Evolutionary conservation across 1,140 invertebrate genomes (phyloP), one percentile per base, ranked within the genome.

Genomic region (Brachionus rotundiformis): DNA sequence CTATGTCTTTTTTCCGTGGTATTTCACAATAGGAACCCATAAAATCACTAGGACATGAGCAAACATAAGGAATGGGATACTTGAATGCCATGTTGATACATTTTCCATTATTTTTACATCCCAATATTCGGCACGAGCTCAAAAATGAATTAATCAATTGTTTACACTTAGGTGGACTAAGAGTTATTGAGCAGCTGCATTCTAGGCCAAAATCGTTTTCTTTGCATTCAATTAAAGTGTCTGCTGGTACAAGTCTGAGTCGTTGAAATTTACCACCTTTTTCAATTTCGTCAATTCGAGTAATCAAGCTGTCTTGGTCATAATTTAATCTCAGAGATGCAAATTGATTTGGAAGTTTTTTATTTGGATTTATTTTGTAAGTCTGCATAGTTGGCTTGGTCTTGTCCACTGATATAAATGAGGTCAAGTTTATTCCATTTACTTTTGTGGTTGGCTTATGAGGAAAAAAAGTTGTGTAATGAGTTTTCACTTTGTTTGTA

Each of bases 111-210:
- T 79, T 79, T 59, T 79, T 79, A 11, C 76, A 79, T 19, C 76
- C 76, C 0, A 79, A 19, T 16, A 79, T 79, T n/a, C 59, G 16
- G 19, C 76, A 79, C 36, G 76, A 79, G 31, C 76, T 79, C 27
- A 79, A 79, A 79, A 79, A 79, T 54, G 76, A 79, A 59, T 79
- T 79, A 19, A 79, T 79, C 29, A 79, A 63, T 63, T 79, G 76
- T 63, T 79, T 79, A 31, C 76, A 79, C 36, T 79, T 79, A 10
- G 76, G 76, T n/a, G 76, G 76, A 27, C 76, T 79, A 27, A 79
- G 29, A 2, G 76, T 79, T 33, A 79, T 79, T 79, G 76, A 79
- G 27, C 76, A 79, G 33, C 76, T 79, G 54, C 76, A 79, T 25
- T 79, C 76, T 27, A 79, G 76, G 4, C 76, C 76, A 79, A 79